Evolutionary conservation across 2,113 vertebrate genomes (phyloP).

Genomic region (Strigops habroptila): DNA sequence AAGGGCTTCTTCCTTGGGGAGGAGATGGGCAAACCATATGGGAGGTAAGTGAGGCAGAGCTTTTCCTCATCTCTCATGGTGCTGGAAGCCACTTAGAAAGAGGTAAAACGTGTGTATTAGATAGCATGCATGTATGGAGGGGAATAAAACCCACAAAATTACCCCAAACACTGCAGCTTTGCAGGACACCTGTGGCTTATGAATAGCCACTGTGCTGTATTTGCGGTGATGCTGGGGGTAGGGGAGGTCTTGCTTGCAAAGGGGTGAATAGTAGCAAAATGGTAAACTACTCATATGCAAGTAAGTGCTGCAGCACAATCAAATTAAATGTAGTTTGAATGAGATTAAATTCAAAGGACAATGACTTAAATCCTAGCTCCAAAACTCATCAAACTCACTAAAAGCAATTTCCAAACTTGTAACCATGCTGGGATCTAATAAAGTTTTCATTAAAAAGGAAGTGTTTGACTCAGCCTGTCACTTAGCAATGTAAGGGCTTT

Average conservation of each 20-base stretch:
- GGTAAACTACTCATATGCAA: neutral
- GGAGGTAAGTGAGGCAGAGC: neutral
- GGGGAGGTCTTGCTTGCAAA: neutral
- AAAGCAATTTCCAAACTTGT: conserved; percentile 5
- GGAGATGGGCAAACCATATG: fast-evolving
- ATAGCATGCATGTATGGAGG: neutral
- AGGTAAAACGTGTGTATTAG: no score
- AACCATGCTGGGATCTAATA: conserved; percentile 21
- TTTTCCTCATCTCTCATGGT: fast-evolving
- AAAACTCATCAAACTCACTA: neutral
- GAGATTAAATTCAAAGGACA: neutral
- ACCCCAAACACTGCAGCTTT: neutral
- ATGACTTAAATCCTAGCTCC: neutral
- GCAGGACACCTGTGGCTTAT: neutral
- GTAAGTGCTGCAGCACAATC: neutral
- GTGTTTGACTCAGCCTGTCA: neutral
- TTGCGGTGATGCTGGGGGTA: neutral
- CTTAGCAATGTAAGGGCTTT: neutral
- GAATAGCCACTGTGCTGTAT: neutral
- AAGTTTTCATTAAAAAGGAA: neutral
- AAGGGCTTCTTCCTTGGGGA: fast-evolving
- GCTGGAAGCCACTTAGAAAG: neutral
- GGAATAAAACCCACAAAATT: fast-evolving
- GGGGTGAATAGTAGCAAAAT: neutral
- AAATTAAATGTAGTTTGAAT: neutral